Percentiles rank a stretch among this genome's conserved stretches.
Conservation (phyloP, 2,888 invertebrate species). For the Ophioninae sp. region DNA sequence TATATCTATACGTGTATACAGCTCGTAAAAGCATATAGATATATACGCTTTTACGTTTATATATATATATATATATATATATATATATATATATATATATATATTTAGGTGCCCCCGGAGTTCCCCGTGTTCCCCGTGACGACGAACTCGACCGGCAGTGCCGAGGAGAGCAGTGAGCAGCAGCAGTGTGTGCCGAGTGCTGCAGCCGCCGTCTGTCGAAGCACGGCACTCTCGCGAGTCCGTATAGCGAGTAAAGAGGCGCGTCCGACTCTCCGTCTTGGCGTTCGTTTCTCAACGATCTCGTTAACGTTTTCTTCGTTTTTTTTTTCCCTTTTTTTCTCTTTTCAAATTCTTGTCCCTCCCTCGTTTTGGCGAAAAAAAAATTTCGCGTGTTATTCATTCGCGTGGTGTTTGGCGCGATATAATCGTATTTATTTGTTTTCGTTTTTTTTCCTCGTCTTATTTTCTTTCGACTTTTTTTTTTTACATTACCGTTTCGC, state of each 20-base stretch:
- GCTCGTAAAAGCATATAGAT: no score
- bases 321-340: background rate
- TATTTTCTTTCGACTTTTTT: no score
- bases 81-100: background rate
- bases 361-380: background rate
- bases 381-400: slow-evolving; percentile 23
- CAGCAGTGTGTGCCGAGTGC: slow-evolving; percentile 65
- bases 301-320: no score
- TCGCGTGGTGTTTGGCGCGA: slow-evolving; percentile 8
- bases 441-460: no score
- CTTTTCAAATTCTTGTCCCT: slow-evolving; percentile 26
- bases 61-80: no score
- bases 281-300: slow-evolving; percentile 45
- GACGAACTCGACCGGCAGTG: slow-evolving; percentile 66
- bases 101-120: slow-evolving; percentile 32
- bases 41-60: no score
- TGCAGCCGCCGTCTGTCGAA: slow-evolving; percentile 66
- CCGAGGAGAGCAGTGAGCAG: slow-evolving; percentile 60
- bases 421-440: no score
- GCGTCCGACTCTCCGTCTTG: slow-evolving; percentile 56
- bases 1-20: slow-evolving; percentile 4
- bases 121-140: slow-evolving; percentile 61
- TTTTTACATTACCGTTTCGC: slow-evolving; percentile 20
- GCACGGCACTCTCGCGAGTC: slow-evolving; percentile 63
- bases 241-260: slow-evolving; percentile 49